Conservation (phyloP, 2,888 invertebrate genomes). For the Eledone cirrhosa region DNA sequence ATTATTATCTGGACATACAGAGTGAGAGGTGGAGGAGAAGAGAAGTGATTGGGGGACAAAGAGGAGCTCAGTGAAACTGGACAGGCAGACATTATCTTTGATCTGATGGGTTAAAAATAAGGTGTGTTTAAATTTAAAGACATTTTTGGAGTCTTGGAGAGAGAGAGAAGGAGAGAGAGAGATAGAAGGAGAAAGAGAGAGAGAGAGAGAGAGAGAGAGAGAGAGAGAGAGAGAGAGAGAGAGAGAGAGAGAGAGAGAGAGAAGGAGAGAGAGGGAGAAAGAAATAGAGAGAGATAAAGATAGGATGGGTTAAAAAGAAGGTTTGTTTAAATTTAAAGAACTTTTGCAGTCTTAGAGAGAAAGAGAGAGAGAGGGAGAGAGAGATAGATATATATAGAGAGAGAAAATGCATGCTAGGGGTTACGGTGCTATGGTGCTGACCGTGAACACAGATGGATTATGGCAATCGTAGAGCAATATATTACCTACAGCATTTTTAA, state of each 20-base stretch:
- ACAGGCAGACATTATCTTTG: no score
- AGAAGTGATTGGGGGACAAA: not conserved
- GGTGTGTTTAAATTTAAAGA: slow-evolving; percentile 3
- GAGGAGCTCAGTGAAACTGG: not conserved
- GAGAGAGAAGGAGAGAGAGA: not conserved
- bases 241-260: not conserved
- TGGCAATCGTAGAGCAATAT: no score
- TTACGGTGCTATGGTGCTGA: not conserved
- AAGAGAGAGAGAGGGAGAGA: not conserved
- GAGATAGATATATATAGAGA: not conserved
- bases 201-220: not conserved
- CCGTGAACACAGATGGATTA: no score
- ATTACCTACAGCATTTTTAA: not conserved
- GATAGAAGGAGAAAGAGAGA: not conserved
- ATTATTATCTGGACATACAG: no score
- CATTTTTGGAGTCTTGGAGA: not conserved
- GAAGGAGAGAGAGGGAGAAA: not conserved
- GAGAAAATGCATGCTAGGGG: not conserved
- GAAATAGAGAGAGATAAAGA: not conserved
- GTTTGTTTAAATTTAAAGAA: no score
- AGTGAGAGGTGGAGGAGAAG: not conserved
- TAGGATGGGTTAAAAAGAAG: not conserved
- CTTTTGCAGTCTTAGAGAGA: no score
- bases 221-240: not conserved
- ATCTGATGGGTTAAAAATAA: no score